Evolutionary conservation across 2,888 invertebrate genomes (phyloP).

Genomic region (Drosophila kanekoi): DNA sequence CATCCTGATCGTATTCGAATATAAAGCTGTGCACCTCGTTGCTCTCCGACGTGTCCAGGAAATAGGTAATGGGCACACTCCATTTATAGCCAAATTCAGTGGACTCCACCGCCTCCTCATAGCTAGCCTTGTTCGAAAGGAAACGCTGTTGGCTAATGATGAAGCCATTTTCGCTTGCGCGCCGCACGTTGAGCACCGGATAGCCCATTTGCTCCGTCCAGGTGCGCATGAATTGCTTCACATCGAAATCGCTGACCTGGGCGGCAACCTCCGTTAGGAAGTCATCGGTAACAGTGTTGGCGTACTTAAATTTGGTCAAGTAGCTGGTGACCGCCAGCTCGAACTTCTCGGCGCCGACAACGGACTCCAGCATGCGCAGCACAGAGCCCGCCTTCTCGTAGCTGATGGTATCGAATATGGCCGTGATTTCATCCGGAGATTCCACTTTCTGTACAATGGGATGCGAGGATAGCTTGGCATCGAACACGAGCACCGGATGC

Average conservation of each 20-base stretch:
- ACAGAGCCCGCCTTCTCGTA: slow-evolving; percentile 95
- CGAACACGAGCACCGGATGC: slow-evolving; percentile 90
- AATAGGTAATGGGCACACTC: slow-evolving; percentile 93
- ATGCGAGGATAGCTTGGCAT: slow-evolving; percentile 93
- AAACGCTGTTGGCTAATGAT: slow-evolving; percentile 90
- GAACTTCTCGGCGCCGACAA: slow-evolving; percentile 89
- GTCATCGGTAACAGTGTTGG: slow-evolving; percentile 92
- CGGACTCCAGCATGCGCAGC: slow-evolving; percentile 93
- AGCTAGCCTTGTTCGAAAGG: slow-evolving; percentile 88
- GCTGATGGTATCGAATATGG: slow-evolving; percentile 95
- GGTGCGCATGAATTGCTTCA: slow-evolving; percentile 90
- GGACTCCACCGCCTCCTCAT: slow-evolving; percentile 84
- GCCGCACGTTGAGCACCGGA: slow-evolving; percentile 89
- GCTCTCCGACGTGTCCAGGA: slow-evolving; percentile 86
- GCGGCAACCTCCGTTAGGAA: slow-evolving; percentile 87
- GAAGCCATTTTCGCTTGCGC: slow-evolving; percentile 83
- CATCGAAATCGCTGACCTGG: slow-evolving; percentile 85
- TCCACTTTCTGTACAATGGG: slow-evolving; percentile 94
- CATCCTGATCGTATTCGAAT: slow-evolving; percentile 62
- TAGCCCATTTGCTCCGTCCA: slow-evolving; percentile 96
- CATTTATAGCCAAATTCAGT: slow-evolving; percentile 88
- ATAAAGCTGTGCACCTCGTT: slow-evolving; percentile 70
- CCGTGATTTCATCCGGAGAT: slow-evolving; percentile 94
- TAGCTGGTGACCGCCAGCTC: slow-evolving; percentile 90
- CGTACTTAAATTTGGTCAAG: slow-evolving; percentile 88